Conservation (phyloP, 2,888 invertebrate species). For the Invenusta paracnida region DNA sequence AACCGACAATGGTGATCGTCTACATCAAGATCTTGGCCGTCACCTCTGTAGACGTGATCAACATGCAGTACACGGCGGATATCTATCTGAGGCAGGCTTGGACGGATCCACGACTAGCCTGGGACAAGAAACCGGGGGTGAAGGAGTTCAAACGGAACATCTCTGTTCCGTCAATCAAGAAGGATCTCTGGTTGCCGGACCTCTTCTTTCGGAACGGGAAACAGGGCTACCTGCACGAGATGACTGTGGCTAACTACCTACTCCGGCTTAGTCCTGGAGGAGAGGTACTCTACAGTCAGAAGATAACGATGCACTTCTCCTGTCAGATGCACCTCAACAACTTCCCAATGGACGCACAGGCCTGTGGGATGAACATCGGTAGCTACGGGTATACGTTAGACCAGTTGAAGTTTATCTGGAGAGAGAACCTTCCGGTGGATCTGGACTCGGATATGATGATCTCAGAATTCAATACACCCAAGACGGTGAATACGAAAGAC, state of each 20-base stretch:
- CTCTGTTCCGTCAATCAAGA: conserved; percentile 30
- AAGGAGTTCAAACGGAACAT: conserved; percentile 33
- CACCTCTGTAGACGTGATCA: conserved; percentile 44
- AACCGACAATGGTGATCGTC: conserved; percentile 39
- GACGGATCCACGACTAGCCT: conserved; percentile 39
- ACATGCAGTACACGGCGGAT: conserved; percentile 45
- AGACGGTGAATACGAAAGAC: conserved; percentile 30
- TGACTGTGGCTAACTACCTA: conserved; percentile 44
- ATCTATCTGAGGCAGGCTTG: conserved; percentile 44
- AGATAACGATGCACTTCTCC: conserved; percentile 44
- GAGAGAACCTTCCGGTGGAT: conserved; percentile 31
- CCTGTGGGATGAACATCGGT: conserved; percentile 43
- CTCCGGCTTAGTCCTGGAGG: conserved; percentile 41
- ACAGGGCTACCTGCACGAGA: conserved; percentile 43
- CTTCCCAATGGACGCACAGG: conserved; percentile 44
- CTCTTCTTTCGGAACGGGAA: conserved; percentile 44
- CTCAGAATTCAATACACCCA: conserved; percentile 43
- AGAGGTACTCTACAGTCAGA: conserved; percentile 42
- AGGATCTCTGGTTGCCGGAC: conserved; percentile 43
- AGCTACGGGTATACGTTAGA: conserved; percentile 44
- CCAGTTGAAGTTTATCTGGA: conserved; percentile 41
- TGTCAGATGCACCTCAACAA: conserved; percentile 44
- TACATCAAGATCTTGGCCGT: conserved; percentile 44
- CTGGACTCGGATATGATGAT: conserved; percentile 40
- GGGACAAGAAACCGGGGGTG: conserved; percentile 35